Percentiles rank a stretch among this genome's conserved stretches.
Evolutionary conservation across 2,797 vertebrate species (phyloP).

Genomic region (Cephalopachus bancanus): DNA sequence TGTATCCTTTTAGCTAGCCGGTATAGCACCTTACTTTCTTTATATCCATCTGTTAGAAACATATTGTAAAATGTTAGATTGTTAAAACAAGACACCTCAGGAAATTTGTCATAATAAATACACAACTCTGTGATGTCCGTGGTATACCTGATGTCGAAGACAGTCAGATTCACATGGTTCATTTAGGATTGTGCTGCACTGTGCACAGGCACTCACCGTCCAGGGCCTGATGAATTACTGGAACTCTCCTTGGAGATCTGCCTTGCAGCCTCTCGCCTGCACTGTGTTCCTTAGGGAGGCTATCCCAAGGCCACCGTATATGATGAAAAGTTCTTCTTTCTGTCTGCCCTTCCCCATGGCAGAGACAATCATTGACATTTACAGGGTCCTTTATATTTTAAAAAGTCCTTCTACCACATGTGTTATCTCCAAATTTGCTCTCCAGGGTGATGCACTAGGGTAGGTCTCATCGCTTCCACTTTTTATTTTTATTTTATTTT

Average conservation of each 20-base stretch:
- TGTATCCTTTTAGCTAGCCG: neutral
- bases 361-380: neutral
- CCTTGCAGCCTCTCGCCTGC: neutral
- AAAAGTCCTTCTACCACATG: conserved; percentile 25
- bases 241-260: conserved; percentile 9
- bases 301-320: neutral
- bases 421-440: conserved; percentile 17
- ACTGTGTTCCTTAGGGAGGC: neutral
- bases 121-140: neutral
- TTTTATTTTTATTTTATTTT: no score
- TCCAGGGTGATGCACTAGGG: neutral
- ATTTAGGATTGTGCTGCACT: neutral
- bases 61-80: neutral
- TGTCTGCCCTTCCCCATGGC: neutral
- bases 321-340: neutral
- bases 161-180: neutral
- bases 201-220: neutral
- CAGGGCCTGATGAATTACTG: neutral
- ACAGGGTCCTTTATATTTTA: conserved; percentile 16
- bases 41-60: conserved; percentile 26
- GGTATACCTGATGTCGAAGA: neutral
- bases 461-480: neutral
- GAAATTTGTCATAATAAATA: neutral
- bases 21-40: neutral
- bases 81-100: conserved; percentile 4